Evolutionary conservation across 2,113 vertebrate species (phyloP).

Genomic region (Pipa parva): DNA sequence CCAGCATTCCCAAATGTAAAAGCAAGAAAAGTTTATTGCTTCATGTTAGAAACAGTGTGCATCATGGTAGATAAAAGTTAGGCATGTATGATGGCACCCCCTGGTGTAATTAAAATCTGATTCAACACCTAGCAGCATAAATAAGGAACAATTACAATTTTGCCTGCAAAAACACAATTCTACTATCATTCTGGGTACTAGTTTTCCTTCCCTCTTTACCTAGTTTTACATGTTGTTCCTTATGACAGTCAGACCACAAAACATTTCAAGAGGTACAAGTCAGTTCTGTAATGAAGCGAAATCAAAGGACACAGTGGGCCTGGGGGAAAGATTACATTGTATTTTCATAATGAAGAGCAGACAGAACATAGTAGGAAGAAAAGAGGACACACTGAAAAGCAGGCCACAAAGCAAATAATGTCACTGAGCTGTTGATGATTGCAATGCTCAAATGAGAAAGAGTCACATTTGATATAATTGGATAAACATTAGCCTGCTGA

Average conservation of each 20-base stretch:
- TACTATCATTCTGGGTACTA: neutral
- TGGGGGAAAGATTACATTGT: neutral
- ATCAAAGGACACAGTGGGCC: neutral
- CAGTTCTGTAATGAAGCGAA: neutral
- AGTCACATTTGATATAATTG: neutral
- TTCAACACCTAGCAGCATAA: slow-evolving; percentile 51
- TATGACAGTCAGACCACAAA: neutral
- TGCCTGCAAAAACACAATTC: slow-evolving; percentile 47
- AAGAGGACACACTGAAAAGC: neutral
- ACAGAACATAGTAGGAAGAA: neutral
- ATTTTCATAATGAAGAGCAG: neutral
- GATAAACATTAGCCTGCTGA: neutral
- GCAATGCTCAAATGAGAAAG: neutral
- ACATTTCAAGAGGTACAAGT: neutral
- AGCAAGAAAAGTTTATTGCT: too few relatives aligned
- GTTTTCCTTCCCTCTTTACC: neutral
- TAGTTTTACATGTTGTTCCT: neutral
- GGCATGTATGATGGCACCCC: too few relatives aligned
- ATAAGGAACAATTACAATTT: slow-evolving; percentile 54
- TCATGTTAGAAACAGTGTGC: too few relatives aligned
- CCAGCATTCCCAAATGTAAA: too few relatives aligned
- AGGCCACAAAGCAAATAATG: neutral
- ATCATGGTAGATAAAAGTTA: too few relatives aligned
- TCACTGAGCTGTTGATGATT: neutral
- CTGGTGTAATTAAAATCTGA: slow-evolving; percentile 47